Evolutionary conservation across 2,888 invertebrate species (phyloP).

Genomic region (Catocala sponsa): DNA sequence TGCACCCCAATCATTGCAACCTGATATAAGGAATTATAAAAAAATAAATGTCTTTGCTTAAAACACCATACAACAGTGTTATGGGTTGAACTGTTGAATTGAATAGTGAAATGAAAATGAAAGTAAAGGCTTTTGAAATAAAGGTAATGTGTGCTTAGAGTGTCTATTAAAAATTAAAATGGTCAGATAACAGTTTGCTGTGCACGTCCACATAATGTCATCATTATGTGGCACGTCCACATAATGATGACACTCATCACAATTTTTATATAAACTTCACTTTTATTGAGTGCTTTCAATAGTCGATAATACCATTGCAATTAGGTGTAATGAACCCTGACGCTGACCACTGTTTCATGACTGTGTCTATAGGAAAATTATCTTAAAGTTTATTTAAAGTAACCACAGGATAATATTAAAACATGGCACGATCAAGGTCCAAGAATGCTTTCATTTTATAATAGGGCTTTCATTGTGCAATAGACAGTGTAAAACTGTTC

Average conservation of each 20-base stretch:
- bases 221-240: background rate
- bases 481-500: no score
- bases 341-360: conserved; percentile 57
- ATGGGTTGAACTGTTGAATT: no score
- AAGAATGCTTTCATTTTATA: conserved; percentile 10
- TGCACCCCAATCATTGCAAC: no score
- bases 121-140: no score
- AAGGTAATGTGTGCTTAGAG: background rate
- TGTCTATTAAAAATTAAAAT: background rate
- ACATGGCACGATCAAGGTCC: conserved; percentile 17
- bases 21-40: no score
- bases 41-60: no score
- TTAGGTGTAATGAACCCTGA: conserved; percentile 73
- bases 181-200: no score
- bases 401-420: conserved; percentile 47
- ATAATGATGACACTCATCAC: conserved; percentile 5
- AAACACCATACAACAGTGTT: no score
- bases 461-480: background rate
- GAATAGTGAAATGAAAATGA: no score
- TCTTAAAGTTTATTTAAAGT: conserved; percentile 64
- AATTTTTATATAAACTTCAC: conserved; percentile 6
- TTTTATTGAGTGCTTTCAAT: conserved; percentile 57
- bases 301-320: conserved; percentile 76
- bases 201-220: background rate
- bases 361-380: conserved; percentile 56